Percentiles rank a stretch among this genome's conserved stretches.
These are phyloP conservation scores for Platysternon megacephalum DNA, from an alignment of 2,113 vertebrate genomes.

Conservation along the genomic window DNA sequence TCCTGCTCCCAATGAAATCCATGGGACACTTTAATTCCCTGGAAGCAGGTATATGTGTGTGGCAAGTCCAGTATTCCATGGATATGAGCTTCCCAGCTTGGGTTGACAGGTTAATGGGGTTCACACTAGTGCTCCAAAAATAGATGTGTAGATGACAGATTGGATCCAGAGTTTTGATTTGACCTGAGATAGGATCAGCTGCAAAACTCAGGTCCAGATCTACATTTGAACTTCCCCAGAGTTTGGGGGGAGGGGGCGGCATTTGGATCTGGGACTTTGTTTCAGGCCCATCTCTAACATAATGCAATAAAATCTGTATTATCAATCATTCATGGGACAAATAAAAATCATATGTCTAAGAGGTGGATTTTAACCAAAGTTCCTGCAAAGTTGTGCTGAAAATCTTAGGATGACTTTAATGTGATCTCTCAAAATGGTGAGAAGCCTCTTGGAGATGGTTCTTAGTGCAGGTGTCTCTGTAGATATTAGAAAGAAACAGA, in stretches of 20 bases:
- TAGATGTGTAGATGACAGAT: background rate
- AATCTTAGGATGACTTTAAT: background rate
- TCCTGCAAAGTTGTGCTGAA: background rate
- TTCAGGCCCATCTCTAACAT: slow-evolving; percentile 22
- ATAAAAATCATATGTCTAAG: background rate
- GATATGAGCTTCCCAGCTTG: background rate
- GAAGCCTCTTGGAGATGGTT: fast-evolving
- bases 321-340: background rate
- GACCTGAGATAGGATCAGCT: background rate
- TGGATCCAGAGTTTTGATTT: slow-evolving; percentile 37
- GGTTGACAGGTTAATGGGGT: background rate
- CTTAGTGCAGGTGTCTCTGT: background rate
- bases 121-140: background rate
- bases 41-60: background rate
- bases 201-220: slow-evolving; percentile 1
- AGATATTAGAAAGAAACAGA: background rate
- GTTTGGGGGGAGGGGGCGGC: background rate
- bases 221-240: slow-evolving; percentile 19
- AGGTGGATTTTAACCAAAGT: background rate
- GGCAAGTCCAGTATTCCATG: background rate
- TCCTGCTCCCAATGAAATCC: background rate
- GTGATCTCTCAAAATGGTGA: background rate
- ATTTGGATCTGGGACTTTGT: background rate
- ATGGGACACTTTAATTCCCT: background rate
- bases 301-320: slow-evolving; percentile 11